Base-by-base conservation (phyloP, 2,888 invertebrate genomes). In the Acholoe squamosa region DNA sequence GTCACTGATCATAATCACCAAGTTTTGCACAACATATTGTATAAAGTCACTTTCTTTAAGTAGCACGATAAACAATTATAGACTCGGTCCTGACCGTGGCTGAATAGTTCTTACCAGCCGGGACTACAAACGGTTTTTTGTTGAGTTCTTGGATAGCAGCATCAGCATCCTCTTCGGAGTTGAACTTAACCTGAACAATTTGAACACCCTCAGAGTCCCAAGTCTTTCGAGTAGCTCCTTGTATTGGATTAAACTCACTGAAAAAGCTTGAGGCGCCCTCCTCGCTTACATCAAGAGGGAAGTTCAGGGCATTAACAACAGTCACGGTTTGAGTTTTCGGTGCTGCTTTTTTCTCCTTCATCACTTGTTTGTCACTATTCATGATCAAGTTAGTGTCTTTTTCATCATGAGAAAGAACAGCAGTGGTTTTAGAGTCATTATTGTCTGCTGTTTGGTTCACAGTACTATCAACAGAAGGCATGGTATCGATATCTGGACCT, bases 281-380 rank as follows among this genome's bases (percentile, higher is more conserved):
- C 19, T 86, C 86, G 19, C 86, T 86, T 25, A 54, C 52, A 19
- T n/a, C 25, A n/a, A 86, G 86, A 3, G 86, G 86, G 33, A 86
- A 86, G 86, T 54, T 54, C 0, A n/a, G 14, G 10, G 56, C 86
- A 19, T 28, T 12, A 12, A 86, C 86, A 14, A 52, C 25, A n/a
- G 28, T 71, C 71, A 71, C 71, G 28, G 28, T 71, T 71, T 5
- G 7, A 3, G 71, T 71, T 16, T 25, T 28, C 10, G 43, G 10
- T 43, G 3, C 10, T 10, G 10, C 43, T 43, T 7, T 43, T 43
- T 43, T 43, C 43, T 7, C 43, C 43, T 43, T 43, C 10, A 7
- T 10, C 3, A 43, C 43, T 43, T 43, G 5, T 43, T 43, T 43
- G 43, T 43, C 43, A 43, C 10, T 43, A 10, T 43, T 43, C 43